These are phyloP conservation scores for Xylocopa sonorina DNA, from an alignment of 1,140 invertebrate species.

Conservation along the genomic window DNA sequence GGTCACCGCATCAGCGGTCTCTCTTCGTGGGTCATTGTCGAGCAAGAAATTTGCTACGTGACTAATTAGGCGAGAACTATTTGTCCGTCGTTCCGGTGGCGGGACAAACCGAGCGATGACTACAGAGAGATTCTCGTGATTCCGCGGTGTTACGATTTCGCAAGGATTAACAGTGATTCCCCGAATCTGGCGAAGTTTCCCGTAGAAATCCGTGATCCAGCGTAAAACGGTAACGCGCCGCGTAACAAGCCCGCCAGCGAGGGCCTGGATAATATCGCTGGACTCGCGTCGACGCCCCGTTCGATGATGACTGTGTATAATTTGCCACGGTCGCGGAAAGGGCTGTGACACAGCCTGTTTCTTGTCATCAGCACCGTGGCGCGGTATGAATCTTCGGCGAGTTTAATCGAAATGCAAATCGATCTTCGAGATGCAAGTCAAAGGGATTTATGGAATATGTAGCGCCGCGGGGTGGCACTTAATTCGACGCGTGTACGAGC, in stretches of 20 bases:
- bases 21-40: not conserved
- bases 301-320: not conserved
- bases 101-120: not conserved
- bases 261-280: not conserved
- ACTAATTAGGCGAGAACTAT: not conserved
- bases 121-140: not conserved
- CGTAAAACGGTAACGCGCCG: not conserved
- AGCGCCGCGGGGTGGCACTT: slow-evolving; percentile 7
- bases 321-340: not conserved
- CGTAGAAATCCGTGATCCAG: not conserved
- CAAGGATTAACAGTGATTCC: not conserved
- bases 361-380: not conserved
- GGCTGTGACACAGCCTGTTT: slow-evolving; percentile 3
- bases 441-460: slow-evolving; percentile 4
- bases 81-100: not conserved
- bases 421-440: not conserved
- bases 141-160: not conserved
- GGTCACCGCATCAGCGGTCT: slow-evolving; percentile 19
- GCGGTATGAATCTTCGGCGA: too few relatives aligned
- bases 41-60: slow-evolving; percentile 13
- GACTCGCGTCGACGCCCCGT: not conserved
- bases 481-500: slow-evolving; percentile 11
- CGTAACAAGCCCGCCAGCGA: not conserved
- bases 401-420: not conserved
- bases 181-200: not conserved